Evolutionary conservation across 2,113 vertebrate species (phyloP), one percentile per base, ranked within the genome.

Genomic region (Hepsetus odoe): DNA sequence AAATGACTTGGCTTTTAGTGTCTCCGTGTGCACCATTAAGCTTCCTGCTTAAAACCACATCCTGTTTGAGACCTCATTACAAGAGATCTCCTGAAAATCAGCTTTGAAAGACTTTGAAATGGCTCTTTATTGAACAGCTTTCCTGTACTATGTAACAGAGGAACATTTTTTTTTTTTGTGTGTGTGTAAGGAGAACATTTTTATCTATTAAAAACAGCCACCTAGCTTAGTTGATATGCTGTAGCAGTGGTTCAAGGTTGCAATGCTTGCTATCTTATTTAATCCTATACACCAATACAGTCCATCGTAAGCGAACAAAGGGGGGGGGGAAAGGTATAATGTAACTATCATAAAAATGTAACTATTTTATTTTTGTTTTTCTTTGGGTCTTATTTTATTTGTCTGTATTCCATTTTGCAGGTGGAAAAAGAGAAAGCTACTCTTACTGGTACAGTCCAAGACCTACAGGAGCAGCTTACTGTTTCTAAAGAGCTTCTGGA

Each of bases 381-480:
- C 35, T 12, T 30, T 5, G 32, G 33, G 4, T 6, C 40, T 6
- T 44, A 6, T 44, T 1, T 16, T 16, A 44, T 12, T 49, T 10
- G 18, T 80, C 14, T 53, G 26, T 28, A 59, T 18, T 7, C 33
- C 46, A 0, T 64, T 35, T 35, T 20, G 1, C 85, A 95, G 94
- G 87, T 88, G 13, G 94, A 95, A 56, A 87, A 88, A 46, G 94
- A 95, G 59, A 95, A 93, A 67, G 87, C 90, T 5, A 71, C 83
- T 2, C 86, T 95, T 62, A 65, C 79, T 10, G 83, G 72, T 77
- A 91, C 92, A 5, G 86, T 94, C 53, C 89, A 93, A 81, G 94
- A 95, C n/a, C 87, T 95, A 40, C 92, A 93, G 81, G 88, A 86
- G 85, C 91, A 93, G 85, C 84, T 95, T 78, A 88, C 90, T 20